A percentile compares a stretch with the other conserved stretches of the same genome.
These are phyloP conservation scores for Pediacus dermestoides DNA, from an alignment of 2,888 invertebrate genomes.

Conservation along the genomic window DNA sequence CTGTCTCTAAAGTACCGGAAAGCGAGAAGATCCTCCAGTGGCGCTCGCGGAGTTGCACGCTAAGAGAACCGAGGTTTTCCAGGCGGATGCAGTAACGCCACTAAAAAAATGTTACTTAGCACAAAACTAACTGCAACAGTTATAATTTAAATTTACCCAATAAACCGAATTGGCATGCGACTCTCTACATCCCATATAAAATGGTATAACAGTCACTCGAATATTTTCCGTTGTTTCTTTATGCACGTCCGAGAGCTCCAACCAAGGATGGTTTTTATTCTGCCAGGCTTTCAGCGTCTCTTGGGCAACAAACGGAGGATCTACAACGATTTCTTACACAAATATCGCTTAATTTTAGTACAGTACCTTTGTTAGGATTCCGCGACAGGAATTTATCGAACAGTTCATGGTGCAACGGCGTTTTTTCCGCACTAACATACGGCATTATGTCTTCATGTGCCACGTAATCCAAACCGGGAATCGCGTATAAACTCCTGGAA, in stretches of 20 bases:
- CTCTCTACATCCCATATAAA: conserved; percentile 94
- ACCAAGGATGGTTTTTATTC: conserved; percentile 95
- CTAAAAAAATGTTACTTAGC: conserved; percentile 56
- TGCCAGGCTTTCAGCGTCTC: conserved; percentile 94
- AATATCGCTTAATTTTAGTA: not conserved
- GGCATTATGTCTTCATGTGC: conserved; percentile 97
- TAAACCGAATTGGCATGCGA: conserved; percentile 88
- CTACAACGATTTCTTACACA: conserved; percentile 44
- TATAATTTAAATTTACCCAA: conserved; percentile 63
- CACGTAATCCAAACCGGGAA: conserved; percentile 96
- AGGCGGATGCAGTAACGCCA: conserved; percentile 98
- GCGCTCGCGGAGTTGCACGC: conserved; percentile 91
- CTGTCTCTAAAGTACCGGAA: conserved; percentile 90
- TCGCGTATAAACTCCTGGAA: conserved; percentile 90
- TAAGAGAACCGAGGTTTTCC: conserved; percentile 86
- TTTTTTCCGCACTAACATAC: conserved; percentile 81
- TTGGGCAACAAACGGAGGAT: conserved; percentile 83
- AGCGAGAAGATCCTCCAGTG: conserved; percentile 98
- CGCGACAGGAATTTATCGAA: conserved; percentile 92
- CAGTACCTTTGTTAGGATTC: conserved; percentile 68
- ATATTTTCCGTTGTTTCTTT: conserved; percentile 96
- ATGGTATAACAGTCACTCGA: conserved; percentile 96
- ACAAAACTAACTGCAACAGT: not conserved
- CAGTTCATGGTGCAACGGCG: conserved; percentile 90
- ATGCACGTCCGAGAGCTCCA: conserved; percentile 94